Conservation (phyloP, 2,797 vertebrate species). For the Chrosomus eos region DNA sequence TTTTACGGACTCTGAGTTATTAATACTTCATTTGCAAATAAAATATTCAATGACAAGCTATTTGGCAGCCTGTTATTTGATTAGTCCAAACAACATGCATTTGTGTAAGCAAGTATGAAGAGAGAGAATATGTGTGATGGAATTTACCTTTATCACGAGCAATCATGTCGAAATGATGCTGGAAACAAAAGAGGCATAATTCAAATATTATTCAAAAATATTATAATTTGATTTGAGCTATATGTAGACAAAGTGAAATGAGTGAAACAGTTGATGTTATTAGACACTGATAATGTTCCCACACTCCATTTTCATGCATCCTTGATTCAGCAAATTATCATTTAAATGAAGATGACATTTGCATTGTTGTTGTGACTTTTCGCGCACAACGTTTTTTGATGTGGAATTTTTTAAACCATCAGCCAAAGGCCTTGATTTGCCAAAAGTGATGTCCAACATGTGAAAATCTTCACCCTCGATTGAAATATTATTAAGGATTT, state of each 20-base stretch:
- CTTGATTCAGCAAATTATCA: slow-evolving; percentile 51
- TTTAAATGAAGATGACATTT: slow-evolving; percentile 31
- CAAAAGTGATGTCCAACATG: neutral
- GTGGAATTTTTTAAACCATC: neutral
- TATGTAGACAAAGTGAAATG: slow-evolving; percentile 42
- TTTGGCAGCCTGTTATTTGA: slow-evolving; percentile 39
- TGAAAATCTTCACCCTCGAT: neutral
- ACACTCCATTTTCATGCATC: slow-evolving; percentile 47
- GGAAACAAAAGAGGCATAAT: slow-evolving; percentile 12
- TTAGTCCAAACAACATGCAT: neutral
- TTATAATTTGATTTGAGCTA: slow-evolving; percentile 45
- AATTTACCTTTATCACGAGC: neutral
- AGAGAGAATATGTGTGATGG: neutral
- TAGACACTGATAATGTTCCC: slow-evolving; percentile 45
- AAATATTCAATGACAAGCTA: slow-evolving; percentile 81
- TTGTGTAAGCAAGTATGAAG: neutral
- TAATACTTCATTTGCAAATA: slow-evolving; percentile 88
- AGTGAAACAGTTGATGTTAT: slow-evolving; percentile 43
- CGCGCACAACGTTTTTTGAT: neutral
- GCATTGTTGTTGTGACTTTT: slow-evolving; percentile 21
- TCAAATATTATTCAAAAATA: slow-evolving; percentile 33
- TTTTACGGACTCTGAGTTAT: slow-evolving; percentile 87
- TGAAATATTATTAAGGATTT: neutral
- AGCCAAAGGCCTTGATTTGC: neutral
- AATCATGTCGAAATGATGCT: slow-evolving; percentile 2